A percentile compares a stretch with the other conserved stretches of the same genome.
Evolutionary conservation across 2,888 invertebrate species (phyloP).

Genomic region (Drosophila neonasuta): DNA sequence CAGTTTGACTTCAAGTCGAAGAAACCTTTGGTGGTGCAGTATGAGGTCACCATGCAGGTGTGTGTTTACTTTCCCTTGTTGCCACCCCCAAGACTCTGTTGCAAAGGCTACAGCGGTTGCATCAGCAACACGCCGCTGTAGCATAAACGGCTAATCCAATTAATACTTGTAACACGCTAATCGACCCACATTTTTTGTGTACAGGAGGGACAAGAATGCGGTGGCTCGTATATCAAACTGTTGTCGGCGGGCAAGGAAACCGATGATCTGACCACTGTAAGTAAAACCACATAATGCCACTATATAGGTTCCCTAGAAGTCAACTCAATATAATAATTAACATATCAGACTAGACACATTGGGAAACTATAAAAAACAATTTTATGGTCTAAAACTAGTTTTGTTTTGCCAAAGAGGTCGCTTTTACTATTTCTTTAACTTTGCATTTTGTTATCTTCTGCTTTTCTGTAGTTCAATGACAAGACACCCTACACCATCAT

Average conservation of each 20-base stretch:
- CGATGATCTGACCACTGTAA: constrained; percentile 87
- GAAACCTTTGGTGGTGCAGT: constrained; percentile 94
- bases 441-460: constrained; percentile 11
- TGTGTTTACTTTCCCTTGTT: constrained; percentile 61
- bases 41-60: constrained; percentile 93
- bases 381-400: no score
- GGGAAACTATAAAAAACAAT: no score
- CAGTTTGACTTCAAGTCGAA: constrained; percentile 90
- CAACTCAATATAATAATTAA: no score
- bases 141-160: constrained; percentile 67
- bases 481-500: constrained; percentile 99
- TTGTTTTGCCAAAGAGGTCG: no score
- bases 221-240: constrained; percentile 98
- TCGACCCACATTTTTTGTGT: constrained; percentile 60
- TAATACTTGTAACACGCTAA: constrained; percentile 55
- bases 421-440: constrained; percentile 8
- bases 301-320: no score
- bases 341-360: no score
- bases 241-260: constrained; percentile 88
- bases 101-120: constrained; percentile 52
- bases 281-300: constrained; percentile 9
- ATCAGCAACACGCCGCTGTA: constrained; percentile 59
- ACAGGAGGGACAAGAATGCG: constrained; percentile 98
- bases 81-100: background rate
- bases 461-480: constrained; percentile 88